A percentile compares a stretch with the other conserved stretches of the same genome.
phyloP scores from a whole-genome alignment of 1,140 invertebrate species.

The Rhopalosiphum padi region DNA sequence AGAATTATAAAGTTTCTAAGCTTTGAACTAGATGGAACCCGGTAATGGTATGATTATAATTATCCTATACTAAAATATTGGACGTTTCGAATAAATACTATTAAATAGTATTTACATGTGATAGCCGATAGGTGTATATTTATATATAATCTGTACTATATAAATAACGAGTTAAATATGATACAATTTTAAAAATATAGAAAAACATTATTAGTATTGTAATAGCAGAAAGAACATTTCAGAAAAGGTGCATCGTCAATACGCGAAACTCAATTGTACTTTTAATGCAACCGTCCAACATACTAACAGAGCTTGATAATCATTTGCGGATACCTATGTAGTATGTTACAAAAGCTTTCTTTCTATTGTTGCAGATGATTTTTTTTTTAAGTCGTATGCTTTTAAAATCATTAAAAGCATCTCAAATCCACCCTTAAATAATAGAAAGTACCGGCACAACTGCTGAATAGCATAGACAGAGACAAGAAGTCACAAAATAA shows the following conservation, averaged over 20 bases:
- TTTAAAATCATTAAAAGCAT: neutral
- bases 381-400: neutral
- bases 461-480: neutral
- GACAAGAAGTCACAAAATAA: neutral
- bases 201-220: neutral
- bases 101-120: neutral
- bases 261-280: neutral
- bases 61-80: neutral
- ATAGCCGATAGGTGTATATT: neutral
- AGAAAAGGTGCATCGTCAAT: too few species aligned
- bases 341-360: neutral
- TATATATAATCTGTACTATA: too few species aligned
- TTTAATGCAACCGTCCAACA: neutral
- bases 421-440: neutral
- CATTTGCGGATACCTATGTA: neutral
- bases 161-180: neutral
- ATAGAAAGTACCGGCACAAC: neutral
- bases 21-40: neutral
- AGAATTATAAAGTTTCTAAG: neutral
- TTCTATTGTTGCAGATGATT: neutral
- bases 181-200: too few species aligned
- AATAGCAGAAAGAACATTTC: too few species aligned
- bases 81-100: neutral
- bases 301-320: neutral
- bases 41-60: neutral